phyloP scores from a whole-genome alignment of 2,888 invertebrate species.

The Thera britannica region DNA sequence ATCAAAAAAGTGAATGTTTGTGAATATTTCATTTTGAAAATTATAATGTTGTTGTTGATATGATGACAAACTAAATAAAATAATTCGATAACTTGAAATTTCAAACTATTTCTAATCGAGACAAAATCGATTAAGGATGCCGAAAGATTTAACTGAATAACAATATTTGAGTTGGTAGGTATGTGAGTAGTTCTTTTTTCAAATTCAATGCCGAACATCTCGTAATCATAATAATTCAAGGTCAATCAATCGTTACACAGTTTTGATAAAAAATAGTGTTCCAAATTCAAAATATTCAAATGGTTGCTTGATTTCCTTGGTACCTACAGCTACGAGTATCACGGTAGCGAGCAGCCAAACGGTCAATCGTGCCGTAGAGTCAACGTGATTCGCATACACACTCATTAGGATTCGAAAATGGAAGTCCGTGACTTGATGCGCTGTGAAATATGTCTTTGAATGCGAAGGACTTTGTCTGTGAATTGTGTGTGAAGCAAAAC shows the following conservation, averaged over 20 bases:
- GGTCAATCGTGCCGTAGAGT: conserved; percentile 67
- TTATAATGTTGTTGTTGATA: too few species aligned
- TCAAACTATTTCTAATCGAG: too few species aligned
- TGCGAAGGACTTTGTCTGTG: conserved; percentile 22
- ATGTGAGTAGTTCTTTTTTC: background rate
- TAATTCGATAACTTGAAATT: too few species aligned
- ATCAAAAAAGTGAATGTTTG: background rate
- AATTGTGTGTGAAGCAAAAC: conserved; percentile 4
- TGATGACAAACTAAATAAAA: too few species aligned
- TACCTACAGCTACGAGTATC: conserved; percentile 44
- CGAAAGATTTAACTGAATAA: background rate
- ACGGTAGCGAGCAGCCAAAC: conserved; percentile 51
- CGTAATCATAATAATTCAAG: background rate
- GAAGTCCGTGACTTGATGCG: conserved; percentile 47
- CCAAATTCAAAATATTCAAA: background rate
- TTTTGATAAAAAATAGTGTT: background rate
- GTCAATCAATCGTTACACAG: background rate
- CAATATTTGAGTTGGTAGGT: background rate
- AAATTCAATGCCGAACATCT: background rate
- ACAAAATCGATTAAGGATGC: background rate
- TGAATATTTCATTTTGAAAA: too few species aligned
- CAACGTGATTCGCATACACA: conserved; percentile 57
- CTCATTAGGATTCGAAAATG: conserved; percentile 74
- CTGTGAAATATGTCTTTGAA: conserved; percentile 36
- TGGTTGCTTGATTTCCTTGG: conserved; percentile 43